phyloP scores from a whole-genome alignment of 2,113 vertebrate species.

The Planiliza haematocheilus region DNA sequence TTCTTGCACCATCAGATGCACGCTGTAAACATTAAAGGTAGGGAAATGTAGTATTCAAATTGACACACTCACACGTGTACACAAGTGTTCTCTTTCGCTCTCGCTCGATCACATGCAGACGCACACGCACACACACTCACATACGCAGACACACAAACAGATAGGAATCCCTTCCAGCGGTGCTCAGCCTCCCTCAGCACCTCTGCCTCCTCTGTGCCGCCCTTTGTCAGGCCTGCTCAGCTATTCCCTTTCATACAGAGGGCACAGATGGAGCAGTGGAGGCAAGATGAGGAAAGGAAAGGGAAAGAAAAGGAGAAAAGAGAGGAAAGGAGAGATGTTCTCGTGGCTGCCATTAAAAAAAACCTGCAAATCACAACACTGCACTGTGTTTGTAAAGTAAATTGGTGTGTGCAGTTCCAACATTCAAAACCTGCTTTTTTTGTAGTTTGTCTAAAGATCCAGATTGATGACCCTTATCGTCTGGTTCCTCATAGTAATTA shows the following conservation, averaged over 20 bases:
- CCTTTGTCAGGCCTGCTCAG: constrained; percentile 79
- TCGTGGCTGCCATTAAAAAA: background rate
- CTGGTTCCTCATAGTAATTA: constrained; percentile 61
- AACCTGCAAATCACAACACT: background rate
- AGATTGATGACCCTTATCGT: constrained; percentile 37
- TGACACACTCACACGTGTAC: constrained; percentile 43
- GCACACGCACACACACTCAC: constrained; percentile 16
- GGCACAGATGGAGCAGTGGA: constrained; percentile 74
- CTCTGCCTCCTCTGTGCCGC: constrained; percentile 75
- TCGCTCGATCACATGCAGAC: background rate
- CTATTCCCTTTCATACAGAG: constrained; percentile 82
- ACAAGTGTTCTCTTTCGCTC: constrained; percentile 24
- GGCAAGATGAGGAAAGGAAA: constrained; percentile 21
- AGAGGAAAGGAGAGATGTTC: constrained; percentile 4
- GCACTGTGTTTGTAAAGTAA: background rate
- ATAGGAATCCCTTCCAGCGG: constrained; percentile 74
- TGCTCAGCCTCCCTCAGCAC: constrained; percentile 73
- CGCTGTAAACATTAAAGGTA: constrained; percentile 30
- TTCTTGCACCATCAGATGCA: background rate
- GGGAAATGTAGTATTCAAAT: constrained; percentile 56
- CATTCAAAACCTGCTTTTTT: background rate
- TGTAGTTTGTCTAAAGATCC: constrained; percentile 24
- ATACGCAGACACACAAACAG: constrained; percentile 49
- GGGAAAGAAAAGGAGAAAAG: constrained; percentile 13
- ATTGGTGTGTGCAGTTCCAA: constrained; percentile 10